Conservation (phyloP, 2,888 invertebrate genomes). For the Ethmia dodecea region DNA sequence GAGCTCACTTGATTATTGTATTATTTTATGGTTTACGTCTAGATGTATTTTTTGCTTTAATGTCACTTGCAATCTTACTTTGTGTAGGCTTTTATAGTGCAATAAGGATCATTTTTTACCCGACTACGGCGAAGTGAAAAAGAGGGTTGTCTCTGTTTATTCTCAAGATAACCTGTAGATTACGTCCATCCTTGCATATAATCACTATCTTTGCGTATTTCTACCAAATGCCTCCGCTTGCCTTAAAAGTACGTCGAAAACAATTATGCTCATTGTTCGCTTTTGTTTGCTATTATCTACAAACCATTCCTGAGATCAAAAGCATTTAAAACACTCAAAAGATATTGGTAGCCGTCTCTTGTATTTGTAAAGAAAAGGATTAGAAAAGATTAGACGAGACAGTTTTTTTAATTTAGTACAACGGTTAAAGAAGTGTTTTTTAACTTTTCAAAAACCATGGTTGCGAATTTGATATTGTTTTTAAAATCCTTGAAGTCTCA, state of each 20-base stretch:
- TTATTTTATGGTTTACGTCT: background rate
- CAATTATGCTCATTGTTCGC: constrained; percentile 42
- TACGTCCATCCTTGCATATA: constrained; percentile 29
- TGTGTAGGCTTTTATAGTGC: constrained; percentile 1
- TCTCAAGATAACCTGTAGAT: constrained; percentile 26
- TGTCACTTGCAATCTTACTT: background rate
- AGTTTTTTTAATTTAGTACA: constrained; percentile 14
- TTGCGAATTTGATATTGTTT: no score
- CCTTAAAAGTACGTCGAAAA: constrained; percentile 33
- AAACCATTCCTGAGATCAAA: constrained; percentile 21
- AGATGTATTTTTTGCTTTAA: constrained; percentile 1
- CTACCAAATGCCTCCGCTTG: constrained; percentile 28
- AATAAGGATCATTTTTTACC: constrained; percentile 3
- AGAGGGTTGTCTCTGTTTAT: constrained; percentile 17
- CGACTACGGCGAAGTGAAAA: no score
- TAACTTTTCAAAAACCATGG: background rate
- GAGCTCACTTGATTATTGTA: no score
- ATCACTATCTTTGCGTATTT: constrained; percentile 39
- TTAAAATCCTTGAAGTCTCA: no score
- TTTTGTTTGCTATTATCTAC: constrained; percentile 41
- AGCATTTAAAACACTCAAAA: constrained; percentile 23
- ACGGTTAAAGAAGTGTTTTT: background rate
- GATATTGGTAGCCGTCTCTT: constrained; percentile 35
- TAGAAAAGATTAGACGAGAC: constrained; percentile 27
- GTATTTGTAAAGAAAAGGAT: constrained; percentile 44